Evolutionary conservation across 2,888 invertebrate species (phyloP).

Genomic region (Strigamia crassipes): DNA sequence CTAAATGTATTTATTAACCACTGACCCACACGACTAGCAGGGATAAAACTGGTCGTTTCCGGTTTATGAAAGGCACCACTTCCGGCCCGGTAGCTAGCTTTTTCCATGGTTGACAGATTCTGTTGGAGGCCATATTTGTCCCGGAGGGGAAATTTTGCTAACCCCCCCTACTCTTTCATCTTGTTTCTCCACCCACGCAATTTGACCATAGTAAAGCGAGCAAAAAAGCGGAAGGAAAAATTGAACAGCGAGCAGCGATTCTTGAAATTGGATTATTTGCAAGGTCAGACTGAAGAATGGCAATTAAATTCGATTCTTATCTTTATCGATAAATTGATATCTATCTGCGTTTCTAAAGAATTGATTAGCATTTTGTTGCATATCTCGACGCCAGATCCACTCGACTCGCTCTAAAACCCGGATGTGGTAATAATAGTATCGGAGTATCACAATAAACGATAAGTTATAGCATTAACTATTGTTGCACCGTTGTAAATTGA

Average conservation of each 20-base stretch:
- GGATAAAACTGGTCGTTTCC: slow-evolving; percentile 34
- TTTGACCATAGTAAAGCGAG: not conserved
- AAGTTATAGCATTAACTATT: not conserved
- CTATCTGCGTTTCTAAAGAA: slow-evolving; percentile 28
- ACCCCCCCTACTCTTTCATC: not conserved
- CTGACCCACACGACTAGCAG: slow-evolving; percentile 15
- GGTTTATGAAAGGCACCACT: slow-evolving; percentile 22
- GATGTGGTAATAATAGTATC: slow-evolving; percentile 32
- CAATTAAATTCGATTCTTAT: slow-evolving; percentile 32
- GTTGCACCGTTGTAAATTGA: not conserved
- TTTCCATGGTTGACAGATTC: slow-evolving; percentile 28
- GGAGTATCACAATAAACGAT: not conserved
- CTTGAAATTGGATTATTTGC: not conserved
- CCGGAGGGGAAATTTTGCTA: slow-evolving; percentile 17
- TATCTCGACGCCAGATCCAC: slow-evolving; percentile 13
- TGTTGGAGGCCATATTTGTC: slow-evolving; percentile 31
- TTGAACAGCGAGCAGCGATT: not conserved
- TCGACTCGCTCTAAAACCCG: slow-evolving; percentile 23
- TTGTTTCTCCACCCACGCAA: not conserved
- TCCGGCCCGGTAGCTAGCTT: slow-evolving; percentile 29
- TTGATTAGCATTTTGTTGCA: slow-evolving; percentile 19
- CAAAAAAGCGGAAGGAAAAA: not conserved
- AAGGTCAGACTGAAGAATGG: not conserved
- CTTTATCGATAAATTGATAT: slow-evolving; percentile 33
- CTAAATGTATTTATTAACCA: slow-evolving; percentile 32